Evolutionary conservation across 2,797 vertebrate species (phyloP).

Genomic region (Dryobates pubescens): DNA sequence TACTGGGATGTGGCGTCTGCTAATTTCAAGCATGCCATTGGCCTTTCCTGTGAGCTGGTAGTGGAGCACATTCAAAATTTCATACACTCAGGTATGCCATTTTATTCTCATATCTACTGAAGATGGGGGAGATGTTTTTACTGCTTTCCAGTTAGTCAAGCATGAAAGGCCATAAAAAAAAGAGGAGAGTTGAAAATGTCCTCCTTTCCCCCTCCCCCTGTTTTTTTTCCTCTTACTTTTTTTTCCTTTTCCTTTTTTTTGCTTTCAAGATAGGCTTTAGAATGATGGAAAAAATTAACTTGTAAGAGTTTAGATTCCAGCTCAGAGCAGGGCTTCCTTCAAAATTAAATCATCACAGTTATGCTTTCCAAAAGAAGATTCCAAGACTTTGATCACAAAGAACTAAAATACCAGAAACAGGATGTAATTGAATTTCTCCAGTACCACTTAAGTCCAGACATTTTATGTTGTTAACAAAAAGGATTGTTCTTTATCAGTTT

Average conservation of each 20-base stretch:
- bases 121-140: not conserved
- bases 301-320: not conserved
- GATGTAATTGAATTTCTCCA: not conserved
- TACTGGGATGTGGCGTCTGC: slow-evolving; percentile 95
- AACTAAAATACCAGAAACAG: not conserved
- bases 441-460: not conserved
- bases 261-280: not conserved
- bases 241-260: not conserved
- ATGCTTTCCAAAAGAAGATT: not conserved
- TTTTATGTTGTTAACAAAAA: not conserved
- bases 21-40: slow-evolving; percentile 98
- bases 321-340: not conserved
- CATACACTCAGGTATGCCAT: slow-evolving; percentile 88
- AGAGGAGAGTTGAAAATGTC: not conserved
- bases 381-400: not conserved
- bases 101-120: not conserved
- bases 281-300: not conserved
- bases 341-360: not conserved
- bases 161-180: not conserved
- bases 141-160: not conserved
- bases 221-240: not conserved
- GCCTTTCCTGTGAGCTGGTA: slow-evolving; percentile 95
- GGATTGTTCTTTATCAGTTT: not conserved
- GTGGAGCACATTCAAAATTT: slow-evolving; percentile 96
- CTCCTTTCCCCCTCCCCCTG: not conserved